Evolutionary conservation across 23 tunicate species (phyloP), one percentile per base, ranked within the genome.

Genomic region (Halocynthia roretzi): DNA sequence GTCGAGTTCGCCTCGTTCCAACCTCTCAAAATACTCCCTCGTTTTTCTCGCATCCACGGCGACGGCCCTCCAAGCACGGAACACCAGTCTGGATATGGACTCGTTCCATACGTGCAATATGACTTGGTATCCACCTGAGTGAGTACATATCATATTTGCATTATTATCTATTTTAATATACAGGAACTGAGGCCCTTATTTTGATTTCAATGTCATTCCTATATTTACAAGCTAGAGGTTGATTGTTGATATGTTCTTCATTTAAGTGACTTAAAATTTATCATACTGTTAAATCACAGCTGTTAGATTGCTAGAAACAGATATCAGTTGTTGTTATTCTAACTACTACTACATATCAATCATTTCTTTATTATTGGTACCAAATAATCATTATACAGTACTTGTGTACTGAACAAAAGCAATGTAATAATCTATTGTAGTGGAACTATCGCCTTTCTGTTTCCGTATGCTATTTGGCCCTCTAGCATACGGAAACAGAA

Each of bases 1-100:
- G 66, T 91, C 97, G 18, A 91, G 40, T 56, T 91, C 97, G 52
- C 97, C 98, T 58, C 91, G 61, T 64, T 92, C 98, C 69, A 92
- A 79, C 17, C 90, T 74, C 78, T 86, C 98, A 71, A 92, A 92
- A 82, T 92, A 92, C 50, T 92, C 92, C 68, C 87, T 78, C 53
- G 98, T 92, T 50, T 82, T 92, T 6, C 92, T 76, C 10, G 91
- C 91, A 55, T 92, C 92, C 15, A 77, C 85, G 8, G 92, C 92
- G 14, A 92, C 92, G 52, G 86, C 76, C 21, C 77, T 78, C 98
- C 98, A 92, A 48, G 83, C 80, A 7, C 82, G 75, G 54, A 92
- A 86, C 53, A 92, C 84, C 11, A 79, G 77, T 10, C 84, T 71
- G 54, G 80, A 86, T 10, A 85, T 51, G 10, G 84, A 85, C 54